A percentile compares a stretch with the other conserved stretches of the same genome.
phyloP scores from a whole-genome alignment of 2,113 vertebrate genomes.

The Centropristis striata region DNA sequence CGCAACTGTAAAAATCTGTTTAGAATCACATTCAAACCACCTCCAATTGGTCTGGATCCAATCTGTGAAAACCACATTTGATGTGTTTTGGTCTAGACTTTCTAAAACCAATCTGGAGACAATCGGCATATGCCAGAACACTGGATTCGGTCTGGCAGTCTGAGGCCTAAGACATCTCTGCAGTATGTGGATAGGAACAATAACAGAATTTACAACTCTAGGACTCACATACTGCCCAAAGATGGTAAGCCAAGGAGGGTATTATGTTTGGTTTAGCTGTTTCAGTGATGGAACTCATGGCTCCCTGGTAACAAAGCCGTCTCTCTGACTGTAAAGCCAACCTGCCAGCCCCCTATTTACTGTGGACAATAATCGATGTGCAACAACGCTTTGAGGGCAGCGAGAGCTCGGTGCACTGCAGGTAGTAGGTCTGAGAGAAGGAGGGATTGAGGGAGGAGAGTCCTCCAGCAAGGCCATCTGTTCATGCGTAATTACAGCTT shows the following conservation, averaged over 20 bases:
- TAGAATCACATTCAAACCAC: too few species aligned
- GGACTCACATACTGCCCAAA: not conserved
- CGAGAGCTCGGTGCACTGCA: slow-evolving; percentile 46
- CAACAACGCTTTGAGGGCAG: slow-evolving; percentile 33
- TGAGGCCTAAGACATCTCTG: not conserved
- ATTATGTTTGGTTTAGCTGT: not conserved
- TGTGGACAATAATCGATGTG: slow-evolving; percentile 52
- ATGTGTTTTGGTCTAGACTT: too few species aligned
- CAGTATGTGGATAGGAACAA: not conserved
- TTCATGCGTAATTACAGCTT: slow-evolving; percentile 76
- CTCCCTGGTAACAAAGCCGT: slow-evolving; percentile 1
- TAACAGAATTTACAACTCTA: not conserved
- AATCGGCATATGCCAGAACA: too few species aligned
- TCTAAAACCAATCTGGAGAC: too few species aligned
- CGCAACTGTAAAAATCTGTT: too few species aligned
- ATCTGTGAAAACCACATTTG: too few species aligned
- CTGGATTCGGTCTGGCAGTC: too few species aligned
- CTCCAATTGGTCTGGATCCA: too few species aligned
- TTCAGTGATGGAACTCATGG: not conserved
- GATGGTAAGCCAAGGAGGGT: not conserved
- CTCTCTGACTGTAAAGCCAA: slow-evolving; percentile 1
- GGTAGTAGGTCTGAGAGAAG: slow-evolving; percentile 46
- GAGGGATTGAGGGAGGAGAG: slow-evolving; percentile 46
- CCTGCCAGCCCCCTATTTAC: not conserved
- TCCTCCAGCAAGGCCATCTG: slow-evolving; percentile 74